Conservation (phyloP, 64 coral and sea anemone genomes). For the Cladopsammia gracilis region DNA sequence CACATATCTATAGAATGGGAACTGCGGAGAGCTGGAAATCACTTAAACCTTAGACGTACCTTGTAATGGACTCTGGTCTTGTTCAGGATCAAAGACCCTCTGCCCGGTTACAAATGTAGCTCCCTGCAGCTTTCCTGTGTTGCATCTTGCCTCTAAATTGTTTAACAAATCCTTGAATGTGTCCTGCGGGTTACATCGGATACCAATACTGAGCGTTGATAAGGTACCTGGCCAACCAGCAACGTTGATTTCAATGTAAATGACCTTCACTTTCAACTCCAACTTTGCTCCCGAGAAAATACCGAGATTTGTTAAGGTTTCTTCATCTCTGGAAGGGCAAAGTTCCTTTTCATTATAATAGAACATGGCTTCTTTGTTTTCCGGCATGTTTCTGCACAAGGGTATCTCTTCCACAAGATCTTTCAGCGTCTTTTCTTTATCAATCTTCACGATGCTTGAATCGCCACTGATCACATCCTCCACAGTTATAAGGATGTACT, state of each 20-base stretch:
- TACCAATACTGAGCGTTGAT: too few species aligned
- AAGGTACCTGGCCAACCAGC: too few species aligned
- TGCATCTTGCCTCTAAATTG: not conserved
- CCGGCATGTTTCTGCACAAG: not conserved
- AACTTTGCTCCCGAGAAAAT: slow-evolving; percentile 8
- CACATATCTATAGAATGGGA: too few species aligned
- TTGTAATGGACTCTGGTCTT: not conserved
- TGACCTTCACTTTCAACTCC: not conserved
- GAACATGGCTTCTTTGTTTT: not conserved
- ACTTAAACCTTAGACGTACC: too few species aligned
- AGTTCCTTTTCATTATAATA: not conserved
- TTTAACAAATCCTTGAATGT: slow-evolving; percentile 25
- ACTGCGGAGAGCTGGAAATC: too few species aligned
- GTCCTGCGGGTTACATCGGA: not conserved
- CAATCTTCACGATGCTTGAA: not conserved
- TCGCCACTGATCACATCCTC: not conserved
- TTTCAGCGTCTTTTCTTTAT: not conserved
- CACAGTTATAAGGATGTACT: slow-evolving; percentile 11
- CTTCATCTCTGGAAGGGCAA: not conserved
- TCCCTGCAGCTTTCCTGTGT: not conserved
- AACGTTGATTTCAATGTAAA: not conserved
- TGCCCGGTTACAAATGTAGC: not conserved
- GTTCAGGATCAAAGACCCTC: not conserved
- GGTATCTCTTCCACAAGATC: not conserved
- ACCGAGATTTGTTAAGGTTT: slow-evolving; percentile 22